Base-by-base conservation (phyloP, 2,888 invertebrate species). In the Nomada fucata region DNA sequence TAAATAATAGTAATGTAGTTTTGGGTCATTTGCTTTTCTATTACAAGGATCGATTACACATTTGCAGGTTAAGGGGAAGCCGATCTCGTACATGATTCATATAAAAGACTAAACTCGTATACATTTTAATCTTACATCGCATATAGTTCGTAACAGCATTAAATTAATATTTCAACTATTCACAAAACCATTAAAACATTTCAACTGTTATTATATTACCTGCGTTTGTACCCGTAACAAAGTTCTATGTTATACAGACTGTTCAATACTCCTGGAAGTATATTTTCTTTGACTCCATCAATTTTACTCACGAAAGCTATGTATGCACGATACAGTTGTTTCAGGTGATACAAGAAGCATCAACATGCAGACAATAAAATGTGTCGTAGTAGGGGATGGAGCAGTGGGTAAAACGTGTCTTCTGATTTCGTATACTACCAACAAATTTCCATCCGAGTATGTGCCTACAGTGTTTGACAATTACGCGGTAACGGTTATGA, bases 401-500 rank as follows among this genome's bases (percentile, higher is more conserved):
- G 98, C 98, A 60, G 98, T 99, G 81, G 98, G 98, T 95, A 99
- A 98, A 95, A 98, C 98, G 52, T 98, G 98, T 94, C 95, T 99
- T 88, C 96, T 99, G 85, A 99, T 99, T 86, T 92, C 92, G 92
- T 99, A 99, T 94, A 98, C 98, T 79, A 98, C 98, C 86, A 98
- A 98, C 94, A 98, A 98, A 94, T 98, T 98, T 94, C 98, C 98
- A 78, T 97, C 97, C 20, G 98, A 98, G 94, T 99, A 99, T 95
- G 97, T 98, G 90, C 98, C 99, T 76, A 99, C 99, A 68, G 98
- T 98, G 71, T 98, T 98, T 93, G 98, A 99, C 94, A 99, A 99
- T 94, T 99, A 99, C 96, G 98, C 98, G 9, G 98, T 99, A 76
- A 99, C 98, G 77, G 98, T 99, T 81, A 99, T 99, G 99, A 99